A percentile compares a stretch with the other conserved stretches of the same genome.
phyloP scores from a whole-genome alignment of 2,113 vertebrate species.

The Pluvianellus socialis region DNA sequence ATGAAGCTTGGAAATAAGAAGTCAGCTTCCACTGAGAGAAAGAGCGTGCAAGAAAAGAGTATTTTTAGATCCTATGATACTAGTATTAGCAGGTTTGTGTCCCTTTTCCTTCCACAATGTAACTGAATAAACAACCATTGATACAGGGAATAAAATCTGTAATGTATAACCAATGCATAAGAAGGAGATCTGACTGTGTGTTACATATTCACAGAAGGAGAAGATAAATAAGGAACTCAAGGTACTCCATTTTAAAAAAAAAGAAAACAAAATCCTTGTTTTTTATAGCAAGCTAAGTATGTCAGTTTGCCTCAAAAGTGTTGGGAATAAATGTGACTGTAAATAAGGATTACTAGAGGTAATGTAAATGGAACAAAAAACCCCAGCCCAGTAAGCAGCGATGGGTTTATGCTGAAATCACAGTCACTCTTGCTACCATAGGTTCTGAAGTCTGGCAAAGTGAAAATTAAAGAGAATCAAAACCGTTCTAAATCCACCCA shows the following conservation, averaged over 20 bases:
- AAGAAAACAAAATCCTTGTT: accelerated
- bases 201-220: neutral
- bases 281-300: neutral
- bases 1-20: neutral
- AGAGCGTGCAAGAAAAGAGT: neutral
- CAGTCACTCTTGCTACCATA: neutral
- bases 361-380: neutral
- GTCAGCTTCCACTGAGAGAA: neutral
- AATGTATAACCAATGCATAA: neutral
- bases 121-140: neutral
- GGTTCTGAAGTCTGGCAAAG: neutral
- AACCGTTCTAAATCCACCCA: neutral
- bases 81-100: neutral
- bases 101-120: neutral
- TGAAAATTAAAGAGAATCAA: neutral
- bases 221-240: neutral
- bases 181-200: neutral
- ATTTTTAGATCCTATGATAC: neutral
- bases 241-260: neutral
- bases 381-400: neutral
- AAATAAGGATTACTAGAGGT: neutral
- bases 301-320: neutral
- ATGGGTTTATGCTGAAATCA: neutral
- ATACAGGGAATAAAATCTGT: neutral
- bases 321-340: neutral